Evolutionary conservation across 1,140 invertebrate species (phyloP).

Genomic region (Radopholus similis): DNA sequence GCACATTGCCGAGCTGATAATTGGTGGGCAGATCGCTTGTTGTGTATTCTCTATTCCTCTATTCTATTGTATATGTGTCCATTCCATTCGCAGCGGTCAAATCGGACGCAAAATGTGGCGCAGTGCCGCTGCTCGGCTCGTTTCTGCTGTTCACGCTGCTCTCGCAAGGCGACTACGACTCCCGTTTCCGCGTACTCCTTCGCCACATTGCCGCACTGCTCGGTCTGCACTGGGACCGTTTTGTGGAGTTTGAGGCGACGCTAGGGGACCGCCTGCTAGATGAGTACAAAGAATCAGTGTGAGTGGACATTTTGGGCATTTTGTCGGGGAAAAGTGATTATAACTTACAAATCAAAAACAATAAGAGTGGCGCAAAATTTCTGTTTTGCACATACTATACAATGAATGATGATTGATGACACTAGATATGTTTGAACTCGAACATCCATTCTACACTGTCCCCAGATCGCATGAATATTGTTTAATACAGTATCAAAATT

Average conservation of each 20-base stretch:
- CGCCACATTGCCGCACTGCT: slow-evolving; percentile 61
- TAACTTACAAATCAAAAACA: slow-evolving; percentile 4
- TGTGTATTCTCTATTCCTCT: neutral
- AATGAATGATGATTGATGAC: no score
- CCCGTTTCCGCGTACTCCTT: slow-evolving; percentile 61
- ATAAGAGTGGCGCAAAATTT: slow-evolving; percentile 23
- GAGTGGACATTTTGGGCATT: slow-evolving; percentile 34
- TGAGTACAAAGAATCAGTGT: slow-evolving; percentile 55
- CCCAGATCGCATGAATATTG: no score
- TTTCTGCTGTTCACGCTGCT: slow-evolving; percentile 37
- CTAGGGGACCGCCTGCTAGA: slow-evolving; percentile 41
- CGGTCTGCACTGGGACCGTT: slow-evolving; percentile 59
- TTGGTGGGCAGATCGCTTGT: neutral
- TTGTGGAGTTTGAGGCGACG: slow-evolving; percentile 60
- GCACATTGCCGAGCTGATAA: slow-evolving; percentile 28
- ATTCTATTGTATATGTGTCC: neutral
- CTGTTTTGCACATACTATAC: no score
- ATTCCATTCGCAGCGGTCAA: slow-evolving; percentile 34
- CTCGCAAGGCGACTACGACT: slow-evolving; percentile 61
- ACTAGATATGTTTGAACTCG: no score
- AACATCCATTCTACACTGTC: no score
- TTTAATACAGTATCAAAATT: no score
- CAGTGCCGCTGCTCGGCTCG: slow-evolving; percentile 33
- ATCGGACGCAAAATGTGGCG: slow-evolving; percentile 30
- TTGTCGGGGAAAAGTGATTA: slow-evolving; percentile 9